Evolutionary conservation across 2,113 vertebrate genomes (phyloP).

Genomic region (Pelecanoides urinatrix): DNA sequence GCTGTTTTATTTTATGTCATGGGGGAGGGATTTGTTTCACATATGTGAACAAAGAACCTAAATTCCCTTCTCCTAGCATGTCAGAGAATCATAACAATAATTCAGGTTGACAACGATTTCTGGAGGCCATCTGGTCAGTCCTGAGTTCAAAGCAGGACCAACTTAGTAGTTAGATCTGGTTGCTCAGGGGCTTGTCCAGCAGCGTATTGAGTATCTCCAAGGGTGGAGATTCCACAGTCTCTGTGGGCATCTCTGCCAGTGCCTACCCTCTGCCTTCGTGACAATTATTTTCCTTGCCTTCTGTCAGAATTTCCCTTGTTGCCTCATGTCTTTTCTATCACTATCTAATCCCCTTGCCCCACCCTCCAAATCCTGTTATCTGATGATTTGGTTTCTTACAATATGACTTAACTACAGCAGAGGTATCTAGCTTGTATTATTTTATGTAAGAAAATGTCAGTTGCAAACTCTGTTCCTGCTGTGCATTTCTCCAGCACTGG

Average conservation of each 20-base stretch:
- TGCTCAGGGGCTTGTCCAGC: not conserved
- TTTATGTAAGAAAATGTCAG: not conserved
- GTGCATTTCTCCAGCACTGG: not conserved
- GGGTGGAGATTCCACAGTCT: not conserved
- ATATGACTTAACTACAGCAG: not conserved
- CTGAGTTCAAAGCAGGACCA: not conserved
- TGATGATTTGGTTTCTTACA: not conserved
- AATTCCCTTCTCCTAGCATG: not conserved
- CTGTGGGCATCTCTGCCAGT: not conserved
- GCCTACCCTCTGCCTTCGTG: not conserved
- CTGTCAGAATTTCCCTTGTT: not conserved
- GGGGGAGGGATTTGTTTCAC: not conserved
- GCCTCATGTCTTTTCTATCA: not conserved
- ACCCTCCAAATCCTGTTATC: not conserved
- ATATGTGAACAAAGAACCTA: not conserved
- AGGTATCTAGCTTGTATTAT: not conserved
- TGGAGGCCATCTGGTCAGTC: not conserved
- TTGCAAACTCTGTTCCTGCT: not conserved
- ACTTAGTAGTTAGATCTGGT: not conserved
- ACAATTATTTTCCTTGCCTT: not conserved
- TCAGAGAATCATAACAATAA: not conserved
- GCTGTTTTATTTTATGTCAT: not conserved
- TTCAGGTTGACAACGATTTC: not conserved
- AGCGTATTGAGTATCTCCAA: not conserved
- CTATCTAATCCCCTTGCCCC: not conserved